Evolutionary conservation across 2,888 invertebrate genomes (phyloP), one percentile per base, ranked within the genome.

Genomic region (Drosophila paramelanica): DNA sequence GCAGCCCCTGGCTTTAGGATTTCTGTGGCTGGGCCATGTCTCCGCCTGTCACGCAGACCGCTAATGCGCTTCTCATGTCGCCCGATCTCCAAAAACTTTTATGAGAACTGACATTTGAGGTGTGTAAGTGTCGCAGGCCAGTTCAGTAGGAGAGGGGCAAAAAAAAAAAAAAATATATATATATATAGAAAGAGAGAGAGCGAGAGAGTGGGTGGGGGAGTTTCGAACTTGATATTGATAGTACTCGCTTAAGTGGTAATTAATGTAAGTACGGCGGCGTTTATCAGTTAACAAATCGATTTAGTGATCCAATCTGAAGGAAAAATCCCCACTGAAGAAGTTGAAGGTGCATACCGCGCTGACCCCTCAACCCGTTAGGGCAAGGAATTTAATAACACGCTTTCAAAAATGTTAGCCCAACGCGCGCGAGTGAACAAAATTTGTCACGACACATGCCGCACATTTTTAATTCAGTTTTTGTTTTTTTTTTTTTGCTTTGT

Each of bases 41-140:
- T 56, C 56, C 61, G 70, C 64, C 79, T 80, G 83, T 81, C 85
- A 80, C 68, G 70, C 68, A 73, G 79, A 52, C 74, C 60, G 83
- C 82, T 90, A 90, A 90, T 90, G 89, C 86, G 91, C 87, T 91
- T 91, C 90, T 80, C 84, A 81, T 91, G 91, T 91, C 79, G 75
- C 71, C 61, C 56, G 76, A 66, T 81, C 71, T 62, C 62, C 50
- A 13, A 53, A 76, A 81, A 64, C 68, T 66, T 83, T 47, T 79
- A 81, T 90, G 80, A 79, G 79, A 90, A 75, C 79, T 90, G 90
- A 89, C 89, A 86, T 90, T 90, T 86, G 81, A 87, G 89, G 90
- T 90, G 90, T 90, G 90, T 83, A 89, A 88, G 76, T 84, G 83
- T 89, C 79, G 76, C 84, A 71, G 70, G 31, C 52, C 23, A 52